Base-by-base conservation (phyloP, 2,797 vertebrate species). In the Anabacerthia variegaticeps region DNA sequence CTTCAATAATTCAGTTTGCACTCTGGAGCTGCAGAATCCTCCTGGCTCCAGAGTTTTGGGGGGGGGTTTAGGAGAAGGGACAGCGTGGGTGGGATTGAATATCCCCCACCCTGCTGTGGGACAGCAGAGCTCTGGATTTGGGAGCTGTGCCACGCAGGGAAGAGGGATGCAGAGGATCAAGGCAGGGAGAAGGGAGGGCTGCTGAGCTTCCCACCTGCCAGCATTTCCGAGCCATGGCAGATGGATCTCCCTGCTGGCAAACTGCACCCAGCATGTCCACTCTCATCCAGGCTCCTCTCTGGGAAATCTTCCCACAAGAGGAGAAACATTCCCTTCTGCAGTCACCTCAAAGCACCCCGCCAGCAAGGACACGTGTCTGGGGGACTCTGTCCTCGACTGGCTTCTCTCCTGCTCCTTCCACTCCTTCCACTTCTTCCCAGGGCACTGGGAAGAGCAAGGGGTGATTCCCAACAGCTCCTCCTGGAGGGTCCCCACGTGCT, bases 1-100 rank as follows among this genome's bases (percentile, higher is more conserved):
- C 75, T 37, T 95, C 74, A 95, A 94, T 95, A 90, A 96, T 94
- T 93, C 90, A 96, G 88, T 15, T 58, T 22, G 30, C 0, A 30
- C 85, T 85, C 79, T 13, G 3, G 1, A 86, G 78, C 87, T 15
- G 51, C 37, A 30, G 58, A 88, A 54, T 13, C 34, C 46, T 68
- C 59, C 55, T 1, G 4, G 77, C 80, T 85, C 34, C 4, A 16
- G 34, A 36, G 56, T 34, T 12, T 24, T 24, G 22, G n/a, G 48
- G 24, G 55, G 82, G 1, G 55, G 13, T 39, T 52, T 22, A 12
- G 36, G 32, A 34, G 24, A 48, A 63, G 63, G 65, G 10, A 20
- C 9, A 4, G 32, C 13, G 8, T 0, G 2, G 59, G n/a, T 2
- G 65, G 69, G 69, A 8, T 0, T 0, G 34, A 4, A 5, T 22